Evolutionary conservation across 2,888 invertebrate species (phyloP).

Genomic region (Acronicta leporina): DNA sequence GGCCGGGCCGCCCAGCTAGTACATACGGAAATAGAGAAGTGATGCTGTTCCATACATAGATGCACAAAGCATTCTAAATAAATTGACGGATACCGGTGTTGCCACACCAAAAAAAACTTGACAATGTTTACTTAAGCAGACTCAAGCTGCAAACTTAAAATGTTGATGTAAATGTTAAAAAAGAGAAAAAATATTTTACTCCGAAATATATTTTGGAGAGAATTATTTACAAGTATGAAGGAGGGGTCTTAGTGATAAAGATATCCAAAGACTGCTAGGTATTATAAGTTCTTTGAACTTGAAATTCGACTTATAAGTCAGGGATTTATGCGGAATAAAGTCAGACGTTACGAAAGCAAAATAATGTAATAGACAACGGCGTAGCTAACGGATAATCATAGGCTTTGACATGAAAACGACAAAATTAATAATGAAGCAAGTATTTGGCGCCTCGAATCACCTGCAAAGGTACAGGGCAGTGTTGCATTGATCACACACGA

Average conservation of each 20-base stretch:
- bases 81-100: constrained; percentile 53
- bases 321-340: constrained; percentile 81
- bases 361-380: constrained; percentile 71
- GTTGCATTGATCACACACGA: constrained; percentile 56
- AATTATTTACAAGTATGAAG: constrained; percentile 86
- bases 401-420: constrained; percentile 76
- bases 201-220: constrained; percentile 88
- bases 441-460: constrained; percentile 70
- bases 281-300: constrained; percentile 86
- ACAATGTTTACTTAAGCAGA: constrained; percentile 71
- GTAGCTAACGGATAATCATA: constrained; percentile 76
- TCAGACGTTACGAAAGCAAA: constrained; percentile 79
- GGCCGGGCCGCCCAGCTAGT: constrained; percentile 48
- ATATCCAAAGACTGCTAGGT: constrained; percentile 89
- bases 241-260: constrained; percentile 87
- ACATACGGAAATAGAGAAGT: constrained; percentile 49
- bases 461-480: constrained; percentile 59
- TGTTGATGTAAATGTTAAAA: constrained; percentile 76
- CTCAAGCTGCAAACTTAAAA: constrained; percentile 68
- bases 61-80: constrained; percentile 47
- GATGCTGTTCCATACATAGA: constrained; percentile 58
- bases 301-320: constrained; percentile 80
- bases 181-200: constrained; percentile 78
- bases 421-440: constrained; percentile 67
- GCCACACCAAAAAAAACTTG: constrained; percentile 57